These are phyloP conservation scores for Neodon shergylaensis DNA, from an alignment of 2,113 vertebrate genomes.

Conservation along the genomic window DNA sequence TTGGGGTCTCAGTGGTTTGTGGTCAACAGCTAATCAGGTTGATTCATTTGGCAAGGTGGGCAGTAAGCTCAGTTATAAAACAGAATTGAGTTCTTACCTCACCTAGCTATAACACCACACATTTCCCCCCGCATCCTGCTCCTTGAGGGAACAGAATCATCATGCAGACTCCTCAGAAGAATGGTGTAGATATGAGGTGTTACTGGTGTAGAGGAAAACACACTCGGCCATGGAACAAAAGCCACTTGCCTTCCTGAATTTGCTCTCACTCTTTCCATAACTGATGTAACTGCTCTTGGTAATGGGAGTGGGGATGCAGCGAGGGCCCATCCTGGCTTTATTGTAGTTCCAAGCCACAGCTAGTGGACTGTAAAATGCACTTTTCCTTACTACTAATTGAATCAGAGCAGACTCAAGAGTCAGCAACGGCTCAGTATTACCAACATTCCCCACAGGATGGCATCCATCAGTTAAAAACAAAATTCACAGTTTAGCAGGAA, in stretches of 20 bases:
- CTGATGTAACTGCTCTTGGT: not conserved
- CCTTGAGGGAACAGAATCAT: slow-evolving; percentile 34
- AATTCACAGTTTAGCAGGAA: not conserved
- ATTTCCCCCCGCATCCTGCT: not conserved
- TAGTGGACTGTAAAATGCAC: not conserved
- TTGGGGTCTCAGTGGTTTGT: slow-evolving; percentile 73
- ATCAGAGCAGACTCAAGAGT: not conserved
- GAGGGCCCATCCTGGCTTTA: slow-evolving; percentile 28
- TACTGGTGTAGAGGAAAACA: slow-evolving; percentile 61
- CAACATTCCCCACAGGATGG: slow-evolving; percentile 84
- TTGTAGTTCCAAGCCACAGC: not conserved
- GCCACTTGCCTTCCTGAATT: not conserved
- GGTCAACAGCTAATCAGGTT: slow-evolving; percentile 85
- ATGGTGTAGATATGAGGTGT: slow-evolving; percentile 49
- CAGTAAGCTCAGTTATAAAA: slow-evolving; percentile 58
- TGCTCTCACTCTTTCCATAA: not conserved
- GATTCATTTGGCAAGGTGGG: slow-evolving; percentile 81
- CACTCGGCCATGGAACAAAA: not conserved
- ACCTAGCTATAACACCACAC: not conserved
- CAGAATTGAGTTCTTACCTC: slow-evolving; percentile 71
- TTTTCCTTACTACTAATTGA: not conserved
- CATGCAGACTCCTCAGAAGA: slow-evolving; percentile 57
- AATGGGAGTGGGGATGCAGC: not conserved
- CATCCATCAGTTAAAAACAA: slow-evolving; percentile 81
- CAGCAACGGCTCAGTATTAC: slow-evolving; percentile 53